Evolutionary conservation across 2,113 vertebrate genomes (phyloP), one percentile per base, ranked within the genome.

Genomic region (Balaenoptera acutorostrata): DNA sequence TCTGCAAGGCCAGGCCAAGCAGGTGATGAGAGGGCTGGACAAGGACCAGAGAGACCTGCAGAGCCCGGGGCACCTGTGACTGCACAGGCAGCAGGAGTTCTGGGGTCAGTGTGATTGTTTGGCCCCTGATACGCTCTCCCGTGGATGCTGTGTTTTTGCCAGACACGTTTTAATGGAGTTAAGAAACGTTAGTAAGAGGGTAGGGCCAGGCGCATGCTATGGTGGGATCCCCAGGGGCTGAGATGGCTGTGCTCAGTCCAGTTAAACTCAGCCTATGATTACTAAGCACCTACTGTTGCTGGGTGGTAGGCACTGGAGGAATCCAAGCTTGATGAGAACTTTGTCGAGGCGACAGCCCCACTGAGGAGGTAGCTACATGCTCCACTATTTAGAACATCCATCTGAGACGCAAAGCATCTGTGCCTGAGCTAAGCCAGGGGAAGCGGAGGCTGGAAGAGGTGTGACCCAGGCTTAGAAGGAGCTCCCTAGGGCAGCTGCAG

Each of bases 361-460:
- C 1, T 0, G 17, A 15, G 72, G 72, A 29, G 63, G 52, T 49
- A 12, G 23, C 49, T 2, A 0, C 21, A 20, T 6, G 7, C 75
- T 17, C 3, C 41, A 33, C 66, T 15, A 3, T 63, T 23, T 41
- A 69, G 49, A 68, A 6, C 46, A 8, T 59, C 61, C 64, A 18
- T 12, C 85, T 11, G 63, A 23, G 29, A 55, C 12, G 33, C 33
- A 4, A 14, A 61, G n/a, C 29, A 15, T 71, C 81, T n/a, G 15
- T 36, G 57, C 21, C 68, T 66, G 57, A 84, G 57, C 68, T 64
- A 44, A 49, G 52, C 21, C 18, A 44, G 46, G 15, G 2, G 5
- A 27, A 8, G 20, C 25, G 18, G 72, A 33, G 23, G 10, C 61
- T 29, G 7, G n/a, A 14, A 39, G 55, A 39, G 13, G 10, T 18